A percentile compares a stretch with the other conserved stretches of the same genome.
These are phyloP conservation scores for Onychomys torridus DNA, from an alignment of 2,797 vertebrate species.

Conservation along the genomic window DNA sequence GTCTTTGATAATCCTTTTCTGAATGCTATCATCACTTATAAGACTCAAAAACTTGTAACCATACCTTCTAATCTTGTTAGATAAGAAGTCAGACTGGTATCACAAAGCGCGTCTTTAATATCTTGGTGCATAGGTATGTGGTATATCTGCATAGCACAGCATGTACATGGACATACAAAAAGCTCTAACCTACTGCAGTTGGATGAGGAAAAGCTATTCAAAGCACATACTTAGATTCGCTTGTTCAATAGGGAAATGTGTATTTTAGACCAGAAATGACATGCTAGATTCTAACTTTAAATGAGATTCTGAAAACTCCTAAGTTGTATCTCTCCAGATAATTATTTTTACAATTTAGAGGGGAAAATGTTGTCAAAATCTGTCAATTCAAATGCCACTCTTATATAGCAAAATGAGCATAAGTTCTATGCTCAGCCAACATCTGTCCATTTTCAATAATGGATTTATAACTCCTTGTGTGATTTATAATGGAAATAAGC, in stretches of 20 bases:
- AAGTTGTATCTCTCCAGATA: neutral
- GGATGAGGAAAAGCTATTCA: neutral
- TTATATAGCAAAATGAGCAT: neutral
- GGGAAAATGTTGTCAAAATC: neutral
- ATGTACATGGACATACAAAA: neutral
- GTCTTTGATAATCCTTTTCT: neutral
- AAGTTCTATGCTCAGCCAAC: neutral
- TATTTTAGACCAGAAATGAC: neutral
- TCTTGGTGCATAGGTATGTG: neutral
- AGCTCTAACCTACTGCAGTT: too few species aligned
- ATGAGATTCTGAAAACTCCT: neutral
- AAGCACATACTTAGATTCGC: neutral
- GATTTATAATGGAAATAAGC: neutral
- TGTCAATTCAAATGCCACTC: neutral
- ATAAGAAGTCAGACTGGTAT: neutral
- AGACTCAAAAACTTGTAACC: neutral
- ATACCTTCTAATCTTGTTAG: neutral
- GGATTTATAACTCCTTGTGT: neutral
- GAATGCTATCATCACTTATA: neutral
- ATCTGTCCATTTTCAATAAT: neutral
- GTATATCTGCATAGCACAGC: neutral
- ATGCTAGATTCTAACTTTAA: neutral
- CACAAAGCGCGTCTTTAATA: neutral
- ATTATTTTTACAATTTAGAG: neutral
- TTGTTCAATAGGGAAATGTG: neutral